Evolutionary conservation across 2,113 vertebrate species (phyloP), one percentile per base, ranked within the genome.

Genomic region (Bungarus multicinctus): DNA sequence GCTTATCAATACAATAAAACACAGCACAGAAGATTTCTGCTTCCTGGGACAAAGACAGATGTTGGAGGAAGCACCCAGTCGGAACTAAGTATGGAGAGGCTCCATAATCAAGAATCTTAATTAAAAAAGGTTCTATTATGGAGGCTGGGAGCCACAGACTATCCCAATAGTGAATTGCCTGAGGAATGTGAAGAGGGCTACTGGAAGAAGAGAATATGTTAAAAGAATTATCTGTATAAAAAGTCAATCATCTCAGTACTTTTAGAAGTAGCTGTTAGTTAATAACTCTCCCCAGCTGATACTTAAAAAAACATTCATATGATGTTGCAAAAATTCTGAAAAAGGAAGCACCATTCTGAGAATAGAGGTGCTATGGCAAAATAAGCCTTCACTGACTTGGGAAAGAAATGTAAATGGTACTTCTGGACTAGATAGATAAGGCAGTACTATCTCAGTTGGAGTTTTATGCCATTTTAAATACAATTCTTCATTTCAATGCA

Each of bases 391-490:
- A 0, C 39, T 90, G 9, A 54, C 60, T 93, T 45, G 60, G 91
- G 93, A 95, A 97, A 97, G 95, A 94, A 92, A 95, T 93, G 53
- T 85, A 94, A 97, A 97, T 96, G 2, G 45, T 58, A 94, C 95
- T 97, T 96, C 97, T 98, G 97, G 95, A 90, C 94, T 93, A 53
- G 7, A 91, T 64, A 97, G 97, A 98, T 98, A 98, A 98, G 97
- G 93, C 94, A 97, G 96, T 89, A 96, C 85, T 95, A 95, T 97
- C 97, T 97, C 86, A 95, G 52, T 91, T 18, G 47, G 0, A 0
- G 12, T 93, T 96, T 96, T 94, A 96, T 96, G 96, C 94, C 95
- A 93, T 90, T 96, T 88, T 96, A 96, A 97, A 96, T 94, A 92
- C 18, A 95, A 96, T 95, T 96, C 92, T 90, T 96, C 96, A 95